Conservation (phyloP, 2,888 invertebrate species). For the Lingula anatina region DNA sequence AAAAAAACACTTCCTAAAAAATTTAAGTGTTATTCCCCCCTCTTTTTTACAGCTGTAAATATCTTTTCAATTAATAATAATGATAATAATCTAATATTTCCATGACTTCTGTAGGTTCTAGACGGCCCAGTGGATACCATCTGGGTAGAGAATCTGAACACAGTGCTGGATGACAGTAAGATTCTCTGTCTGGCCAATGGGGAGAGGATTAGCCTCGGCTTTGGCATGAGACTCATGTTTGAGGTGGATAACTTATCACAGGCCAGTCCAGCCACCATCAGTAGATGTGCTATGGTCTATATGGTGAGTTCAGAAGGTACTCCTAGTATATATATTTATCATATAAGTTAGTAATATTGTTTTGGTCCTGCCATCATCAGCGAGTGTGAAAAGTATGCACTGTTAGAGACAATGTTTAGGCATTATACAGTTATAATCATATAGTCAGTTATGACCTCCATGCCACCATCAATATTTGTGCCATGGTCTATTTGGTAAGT, state of each 20-base stretch:
- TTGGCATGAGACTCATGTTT: constrained; percentile 48
- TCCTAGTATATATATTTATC: no score
- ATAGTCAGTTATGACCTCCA: no score
- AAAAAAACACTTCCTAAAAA: no score
- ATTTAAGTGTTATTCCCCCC: no score
- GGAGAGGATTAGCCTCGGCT: constrained; percentile 44
- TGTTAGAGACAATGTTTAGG: no score
- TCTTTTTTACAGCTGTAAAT: no score
- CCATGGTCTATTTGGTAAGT: constrained; percentile 52
- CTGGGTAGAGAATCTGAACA: constrained; percentile 53
- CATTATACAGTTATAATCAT: no score
- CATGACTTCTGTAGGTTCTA: constrained; percentile 50
- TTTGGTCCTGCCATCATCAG: no score
- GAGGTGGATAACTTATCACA: constrained; percentile 50
- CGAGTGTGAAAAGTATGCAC: no score
- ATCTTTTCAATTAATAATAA: no score
- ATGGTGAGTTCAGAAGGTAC: constrained; percentile 32
- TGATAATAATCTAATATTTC: no score
- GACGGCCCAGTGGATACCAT: constrained; percentile 52
- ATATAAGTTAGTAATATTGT: no score
- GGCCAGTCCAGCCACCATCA: constrained; percentile 51
- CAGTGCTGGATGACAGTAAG: constrained; percentile 51
- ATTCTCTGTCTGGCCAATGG: constrained; percentile 50
- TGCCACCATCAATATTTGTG: constrained; percentile 52
- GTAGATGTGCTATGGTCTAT: constrained; percentile 52